phyloP scores from a whole-genome alignment of 2,113 vertebrate genomes.

The Anguilla japonica region DNA sequence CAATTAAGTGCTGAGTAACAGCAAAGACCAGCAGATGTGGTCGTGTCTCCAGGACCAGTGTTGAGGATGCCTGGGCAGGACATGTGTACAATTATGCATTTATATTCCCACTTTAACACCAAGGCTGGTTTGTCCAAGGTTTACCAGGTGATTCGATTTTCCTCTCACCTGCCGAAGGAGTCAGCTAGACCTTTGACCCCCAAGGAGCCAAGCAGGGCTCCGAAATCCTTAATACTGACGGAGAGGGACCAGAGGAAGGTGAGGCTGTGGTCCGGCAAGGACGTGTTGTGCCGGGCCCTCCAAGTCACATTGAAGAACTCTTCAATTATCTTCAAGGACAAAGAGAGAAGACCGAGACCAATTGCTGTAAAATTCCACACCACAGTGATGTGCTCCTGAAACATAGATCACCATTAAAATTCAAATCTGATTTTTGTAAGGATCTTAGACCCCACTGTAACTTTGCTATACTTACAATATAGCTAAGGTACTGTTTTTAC shows the following conservation, averaged over 20 bases:
- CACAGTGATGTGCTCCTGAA: neutral
- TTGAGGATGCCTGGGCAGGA: too few relatives aligned
- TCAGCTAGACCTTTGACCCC: constrained; percentile 72
- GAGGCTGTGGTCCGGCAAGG: constrained; percentile 68
- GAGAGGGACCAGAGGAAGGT: constrained; percentile 75
- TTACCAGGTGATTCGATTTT: neutral
- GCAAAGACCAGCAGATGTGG: neutral
- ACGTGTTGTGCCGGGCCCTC: constrained; percentile 66
- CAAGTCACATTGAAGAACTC: constrained; percentile 76
- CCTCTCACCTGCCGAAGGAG: constrained; percentile 65
- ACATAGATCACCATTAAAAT: neutral
- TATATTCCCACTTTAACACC: neutral
- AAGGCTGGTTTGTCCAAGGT: neutral
- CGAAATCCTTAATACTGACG: constrained; percentile 77
- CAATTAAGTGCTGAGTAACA: neutral
- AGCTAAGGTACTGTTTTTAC: too few relatives aligned
- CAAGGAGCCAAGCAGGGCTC: constrained; percentile 68
- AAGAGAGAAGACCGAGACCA: neutral
- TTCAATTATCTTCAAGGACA: constrained; percentile 64
- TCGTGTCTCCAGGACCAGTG: too few relatives aligned
- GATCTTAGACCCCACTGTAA: neutral
- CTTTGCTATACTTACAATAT: too few relatives aligned
- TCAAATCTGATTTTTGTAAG: neutral
- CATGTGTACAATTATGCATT: too few relatives aligned
- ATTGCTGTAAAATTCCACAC: neutral